Percentiles rank a stretch among this genome's conserved stretches.
phyloP scores from a whole-genome alignment of 2,888 invertebrate genomes.

The Ceriagrion tenellum region DNA sequence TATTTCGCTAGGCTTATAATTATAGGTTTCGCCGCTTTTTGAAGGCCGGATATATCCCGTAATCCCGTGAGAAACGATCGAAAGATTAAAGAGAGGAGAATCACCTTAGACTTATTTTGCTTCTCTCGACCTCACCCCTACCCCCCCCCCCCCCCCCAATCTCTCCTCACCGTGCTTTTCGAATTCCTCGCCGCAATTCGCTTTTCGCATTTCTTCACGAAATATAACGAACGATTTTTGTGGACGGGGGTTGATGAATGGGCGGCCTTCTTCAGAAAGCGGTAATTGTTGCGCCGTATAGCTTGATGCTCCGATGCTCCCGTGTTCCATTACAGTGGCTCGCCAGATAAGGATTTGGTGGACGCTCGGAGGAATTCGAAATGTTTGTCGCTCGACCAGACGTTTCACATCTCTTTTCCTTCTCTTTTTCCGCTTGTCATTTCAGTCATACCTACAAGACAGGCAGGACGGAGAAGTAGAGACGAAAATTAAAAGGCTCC shows the following conservation, averaged over 20 bases:
- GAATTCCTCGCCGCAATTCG: neutral
- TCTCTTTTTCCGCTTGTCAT: neutral
- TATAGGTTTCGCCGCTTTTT: constrained; percentile 26
- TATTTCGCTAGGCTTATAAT: constrained; percentile 16
- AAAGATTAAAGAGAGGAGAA: neutral
- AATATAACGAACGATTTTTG: neutral
- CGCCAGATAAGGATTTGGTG: constrained; percentile 4
- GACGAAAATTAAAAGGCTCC: neutral
- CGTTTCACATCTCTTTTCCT: neutral
- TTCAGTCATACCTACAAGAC: neutral
- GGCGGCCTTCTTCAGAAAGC: neutral
- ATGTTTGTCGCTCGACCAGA: neutral
- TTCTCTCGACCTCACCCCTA: neutral
- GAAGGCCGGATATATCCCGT: constrained; percentile 31
- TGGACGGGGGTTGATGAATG: constrained; percentile 3
- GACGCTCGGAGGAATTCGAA: neutral
- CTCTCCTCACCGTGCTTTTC: neutral
- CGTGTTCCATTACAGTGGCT: constrained; percentile 10
- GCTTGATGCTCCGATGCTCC: neutral
- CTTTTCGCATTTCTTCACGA: neutral
- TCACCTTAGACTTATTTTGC: neutral
- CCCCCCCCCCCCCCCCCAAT: too few relatives aligned
- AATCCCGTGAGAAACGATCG: constrained; percentile 22
- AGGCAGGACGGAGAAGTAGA: neutral
- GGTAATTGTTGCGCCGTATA: neutral